These are phyloP conservation scores for Anisognathus igniventris DNA, from an alignment of 2,797 vertebrate species.

Conservation along the genomic window DNA sequence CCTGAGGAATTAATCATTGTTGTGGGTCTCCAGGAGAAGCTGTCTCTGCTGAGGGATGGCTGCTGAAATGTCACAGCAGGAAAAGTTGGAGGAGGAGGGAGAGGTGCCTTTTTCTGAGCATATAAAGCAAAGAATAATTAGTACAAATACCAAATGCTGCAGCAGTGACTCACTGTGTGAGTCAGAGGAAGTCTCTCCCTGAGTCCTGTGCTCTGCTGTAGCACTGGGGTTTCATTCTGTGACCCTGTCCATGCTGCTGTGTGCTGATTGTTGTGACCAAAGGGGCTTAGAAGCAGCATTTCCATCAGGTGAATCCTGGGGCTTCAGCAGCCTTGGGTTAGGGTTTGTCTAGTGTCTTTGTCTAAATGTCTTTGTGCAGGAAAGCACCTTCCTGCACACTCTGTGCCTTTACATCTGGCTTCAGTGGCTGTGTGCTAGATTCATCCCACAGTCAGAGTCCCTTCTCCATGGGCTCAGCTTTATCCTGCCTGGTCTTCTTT, in stretches of 20 bases:
- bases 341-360: neutral
- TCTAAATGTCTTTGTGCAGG: neutral
- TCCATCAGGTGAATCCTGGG: neutral
- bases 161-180: constrained; percentile 40
- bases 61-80: constrained; percentile 31
- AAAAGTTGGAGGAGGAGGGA: constrained; percentile 44
- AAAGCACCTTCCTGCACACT: neutral
- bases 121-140: constrained; percentile 42
- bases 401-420: fast-evolving
- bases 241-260: neutral
- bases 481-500: neutral
- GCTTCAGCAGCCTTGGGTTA: neutral
- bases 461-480: neutral
- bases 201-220: neutral
- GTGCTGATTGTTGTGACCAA: neutral
- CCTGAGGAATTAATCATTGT: neutral
- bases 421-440: neutral
- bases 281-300: neutral
- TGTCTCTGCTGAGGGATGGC: neutral
- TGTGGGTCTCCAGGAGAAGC: neutral
- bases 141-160: constrained; percentile 38
- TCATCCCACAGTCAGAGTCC: neutral
- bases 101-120: constrained; percentile 55
- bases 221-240: neutral
- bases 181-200: constrained; percentile 50